Evolutionary conservation across 1,140 invertebrate species (phyloP), one percentile per base, ranked within the genome.

Genomic region (Papilio machaon): DNA sequence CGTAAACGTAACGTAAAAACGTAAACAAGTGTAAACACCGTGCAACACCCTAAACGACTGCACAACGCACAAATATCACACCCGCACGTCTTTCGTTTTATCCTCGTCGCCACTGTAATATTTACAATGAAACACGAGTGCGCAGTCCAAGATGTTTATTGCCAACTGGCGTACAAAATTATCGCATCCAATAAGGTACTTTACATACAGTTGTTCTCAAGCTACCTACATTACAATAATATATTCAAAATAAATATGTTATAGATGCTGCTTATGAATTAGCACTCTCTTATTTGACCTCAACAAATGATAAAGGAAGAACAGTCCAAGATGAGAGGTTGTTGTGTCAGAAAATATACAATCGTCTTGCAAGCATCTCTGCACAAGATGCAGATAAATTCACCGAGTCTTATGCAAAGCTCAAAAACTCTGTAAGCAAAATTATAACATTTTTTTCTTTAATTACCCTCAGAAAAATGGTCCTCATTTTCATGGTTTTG

Each of bases 181-280:
- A 30, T 43, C 38, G 2, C 38, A 43, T 43, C 0, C 1, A 4
- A 3, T 43, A 43, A 7, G 38, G 38, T 43, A 43, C 0, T n/a
- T 43, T 3, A 43, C 7, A 43, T 2, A 43, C 1, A 43, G 38
- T 43, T 6, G 7, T 43, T 43, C 7, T 43, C n/a, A n/a, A n/a
- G n/a, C n/a, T n/a, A n/a, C n/a, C n/a, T n/a, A n/a, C n/a, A n/a
- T n/a, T n/a, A n/a, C n/a, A n/a, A 58, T 58, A 58, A n/a, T n/a
- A n/a, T n/a, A n/a, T n/a, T n/a, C n/a, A 0, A 8, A 58, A 58
- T 17, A 58, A n/a, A 43, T 11, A 70, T 47, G 38, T 89, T 88
- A 38, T 73, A 94, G 94, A 95, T 91, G 88, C 89, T 64, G 94
- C 94, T 67, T 95, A 93, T 92, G 93, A 94, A 80, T 82, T 95